Conservation (phyloP, 2,888 invertebrate species). For the Acanthosepion esculentum region DNA sequence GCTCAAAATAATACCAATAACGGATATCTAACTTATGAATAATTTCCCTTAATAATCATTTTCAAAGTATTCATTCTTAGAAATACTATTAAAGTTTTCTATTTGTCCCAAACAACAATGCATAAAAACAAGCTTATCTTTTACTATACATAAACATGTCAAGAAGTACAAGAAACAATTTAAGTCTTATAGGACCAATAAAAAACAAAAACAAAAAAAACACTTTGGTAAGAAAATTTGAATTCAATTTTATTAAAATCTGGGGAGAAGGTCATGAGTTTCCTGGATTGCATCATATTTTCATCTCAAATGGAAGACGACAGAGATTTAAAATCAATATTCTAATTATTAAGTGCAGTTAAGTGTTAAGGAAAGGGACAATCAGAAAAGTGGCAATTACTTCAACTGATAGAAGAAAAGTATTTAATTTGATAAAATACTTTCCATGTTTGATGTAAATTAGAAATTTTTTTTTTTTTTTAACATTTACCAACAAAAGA, state of each 20-base stretch:
- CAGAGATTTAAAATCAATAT: not conserved
- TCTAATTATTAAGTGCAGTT: not conserved
- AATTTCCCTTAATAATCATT: not conserved
- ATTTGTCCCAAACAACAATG: too few species aligned
- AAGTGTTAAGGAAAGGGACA: not conserved
- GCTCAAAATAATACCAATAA: not conserved
- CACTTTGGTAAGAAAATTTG: not conserved
- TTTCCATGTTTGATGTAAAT: not conserved
- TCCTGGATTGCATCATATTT: not conserved
- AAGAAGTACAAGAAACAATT: not conserved
- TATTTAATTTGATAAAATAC: not conserved
- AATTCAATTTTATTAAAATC: not conserved
- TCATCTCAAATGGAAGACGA: not conserved
- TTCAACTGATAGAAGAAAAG: not conserved
- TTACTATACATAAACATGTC: not conserved
- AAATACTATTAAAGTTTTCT: too few species aligned
- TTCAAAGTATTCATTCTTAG: not conserved
- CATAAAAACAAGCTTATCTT: not conserved
- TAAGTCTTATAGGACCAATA: too few species aligned
- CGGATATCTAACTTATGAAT: not conserved
- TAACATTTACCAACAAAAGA: not conserved
- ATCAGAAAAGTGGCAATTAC: not conserved
- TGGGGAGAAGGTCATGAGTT: not conserved
- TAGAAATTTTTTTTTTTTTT: not conserved
- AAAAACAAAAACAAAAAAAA: not conserved